Evolutionary conservation across 2,797 vertebrate genomes (phyloP).

Genomic region (Graptemys geographica): DNA sequence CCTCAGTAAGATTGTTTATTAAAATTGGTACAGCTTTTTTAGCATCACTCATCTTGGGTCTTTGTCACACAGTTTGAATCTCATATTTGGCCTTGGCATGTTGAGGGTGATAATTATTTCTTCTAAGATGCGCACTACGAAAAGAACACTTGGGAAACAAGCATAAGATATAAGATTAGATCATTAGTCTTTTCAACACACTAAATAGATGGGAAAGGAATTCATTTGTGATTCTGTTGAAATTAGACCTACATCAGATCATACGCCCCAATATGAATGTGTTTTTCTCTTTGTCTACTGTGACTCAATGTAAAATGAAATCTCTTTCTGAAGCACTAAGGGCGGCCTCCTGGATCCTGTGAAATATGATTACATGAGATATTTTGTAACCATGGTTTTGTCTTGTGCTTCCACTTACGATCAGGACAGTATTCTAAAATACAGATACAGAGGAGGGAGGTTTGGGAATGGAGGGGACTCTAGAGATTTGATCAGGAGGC

Average conservation of each 20-base stretch:
- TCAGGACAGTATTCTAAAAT: background rate
- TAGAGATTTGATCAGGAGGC: background rate
- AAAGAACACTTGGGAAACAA: background rate
- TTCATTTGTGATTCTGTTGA: background rate
- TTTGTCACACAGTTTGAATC: background rate
- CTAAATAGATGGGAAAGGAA: background rate
- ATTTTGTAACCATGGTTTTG: background rate
- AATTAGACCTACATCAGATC: background rate
- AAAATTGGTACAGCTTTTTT: background rate
- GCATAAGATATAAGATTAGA: constrained; percentile 30
- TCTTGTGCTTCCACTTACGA: background rate
- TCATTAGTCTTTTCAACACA: background rate
- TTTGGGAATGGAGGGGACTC: background rate
- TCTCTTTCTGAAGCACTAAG: background rate
- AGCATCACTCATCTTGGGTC: background rate
- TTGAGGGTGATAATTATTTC: background rate
- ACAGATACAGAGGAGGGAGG: background rate
- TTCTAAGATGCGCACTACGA: background rate
- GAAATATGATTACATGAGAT: background rate
- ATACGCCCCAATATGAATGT: background rate
- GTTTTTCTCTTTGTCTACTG: background rate
- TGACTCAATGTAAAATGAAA: background rate
- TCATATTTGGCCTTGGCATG: background rate
- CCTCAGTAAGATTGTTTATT: background rate
- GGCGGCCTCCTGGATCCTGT: background rate